Percentiles rank a stretch among this genome's conserved stretches.
Evolutionary conservation across 1,140 invertebrate genomes (phyloP).

Genomic region (Drosophila repleta): DNA sequence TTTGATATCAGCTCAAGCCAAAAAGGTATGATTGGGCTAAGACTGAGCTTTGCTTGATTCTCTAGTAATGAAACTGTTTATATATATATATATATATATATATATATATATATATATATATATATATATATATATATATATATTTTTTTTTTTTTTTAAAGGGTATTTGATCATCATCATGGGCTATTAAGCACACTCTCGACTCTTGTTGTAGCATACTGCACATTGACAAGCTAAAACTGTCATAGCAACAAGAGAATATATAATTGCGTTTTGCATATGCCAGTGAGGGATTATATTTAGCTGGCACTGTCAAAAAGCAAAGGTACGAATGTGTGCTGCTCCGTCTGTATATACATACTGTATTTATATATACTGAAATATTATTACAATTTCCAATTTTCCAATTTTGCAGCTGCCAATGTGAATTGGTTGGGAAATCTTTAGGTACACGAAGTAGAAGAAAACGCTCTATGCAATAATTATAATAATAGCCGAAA

Average conservation of each 20-base stretch:
- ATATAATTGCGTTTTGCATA: slow-evolving; percentile 11
- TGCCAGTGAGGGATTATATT: slow-evolving; percentile 15
- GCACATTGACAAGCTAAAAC: slow-evolving; percentile 9
- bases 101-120: no score
- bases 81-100: no score
- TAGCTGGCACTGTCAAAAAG: slow-evolving; percentile 21
- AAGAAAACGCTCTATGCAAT: slow-evolving; percentile 51
- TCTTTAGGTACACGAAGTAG: slow-evolving; percentile 11
- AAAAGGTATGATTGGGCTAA: no score
- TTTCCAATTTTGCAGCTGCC: neutral
- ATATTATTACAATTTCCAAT: neutral
- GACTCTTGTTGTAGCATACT: neutral
- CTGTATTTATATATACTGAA: neutral
- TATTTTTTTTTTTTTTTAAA: no score
- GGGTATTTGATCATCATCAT: neutral
- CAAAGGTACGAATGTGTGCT: neutral
- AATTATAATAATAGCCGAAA: slow-evolving; percentile 67
- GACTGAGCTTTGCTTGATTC: no score
- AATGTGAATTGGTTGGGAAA: neutral
- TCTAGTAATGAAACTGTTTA: no score
- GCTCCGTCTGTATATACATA: no score
- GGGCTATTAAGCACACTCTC: neutral
- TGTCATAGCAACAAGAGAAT: slow-evolving; percentile 12
- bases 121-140: no score
- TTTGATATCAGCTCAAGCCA: no score